phyloP scores from a whole-genome alignment of 2,888 invertebrate species.

The Carcina quercana region DNA sequence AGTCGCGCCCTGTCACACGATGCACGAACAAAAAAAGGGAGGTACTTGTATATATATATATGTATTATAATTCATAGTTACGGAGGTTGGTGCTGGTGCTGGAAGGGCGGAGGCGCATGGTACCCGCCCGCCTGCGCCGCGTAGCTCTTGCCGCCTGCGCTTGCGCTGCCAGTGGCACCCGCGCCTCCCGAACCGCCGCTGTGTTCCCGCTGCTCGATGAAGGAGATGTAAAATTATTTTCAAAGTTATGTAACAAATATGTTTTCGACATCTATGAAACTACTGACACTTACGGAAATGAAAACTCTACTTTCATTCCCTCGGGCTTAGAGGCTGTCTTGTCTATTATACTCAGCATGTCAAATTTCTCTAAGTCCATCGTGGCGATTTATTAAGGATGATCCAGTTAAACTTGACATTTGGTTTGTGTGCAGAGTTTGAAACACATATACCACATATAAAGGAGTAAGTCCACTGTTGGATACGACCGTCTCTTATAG shows the following conservation, averaged over 20 bases:
- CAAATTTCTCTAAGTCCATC: no score
- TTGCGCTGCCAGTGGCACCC: not conserved
- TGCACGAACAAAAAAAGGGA: no score
- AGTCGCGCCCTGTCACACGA: no score
- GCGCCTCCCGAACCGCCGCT: not conserved
- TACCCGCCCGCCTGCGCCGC: slow-evolving; percentile 62
- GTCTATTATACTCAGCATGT: no score
- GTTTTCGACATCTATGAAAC: not conserved
- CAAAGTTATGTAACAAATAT: not conserved
- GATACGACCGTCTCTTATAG: no score
- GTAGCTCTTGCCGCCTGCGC: slow-evolving; percentile 52
- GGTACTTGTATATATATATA: no score
- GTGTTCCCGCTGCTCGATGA: not conserved
- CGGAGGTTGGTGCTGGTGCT: slow-evolving; percentile 23
- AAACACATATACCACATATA: no score
- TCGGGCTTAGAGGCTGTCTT: slow-evolving; percentile 2
- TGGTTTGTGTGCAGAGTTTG: no score
- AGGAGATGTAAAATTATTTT: not conserved
- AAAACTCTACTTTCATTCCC: not conserved
- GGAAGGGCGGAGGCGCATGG: slow-evolving; percentile 59
- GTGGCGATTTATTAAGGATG: no score
- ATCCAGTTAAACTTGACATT: no score
- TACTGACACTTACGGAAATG: not conserved
- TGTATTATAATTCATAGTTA: no score
- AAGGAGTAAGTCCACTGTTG: no score